A percentile compares a stretch with the other conserved stretches of the same genome.
Conservation (phyloP, 2,888 invertebrate species). For the Hyalella azteca region DNA sequence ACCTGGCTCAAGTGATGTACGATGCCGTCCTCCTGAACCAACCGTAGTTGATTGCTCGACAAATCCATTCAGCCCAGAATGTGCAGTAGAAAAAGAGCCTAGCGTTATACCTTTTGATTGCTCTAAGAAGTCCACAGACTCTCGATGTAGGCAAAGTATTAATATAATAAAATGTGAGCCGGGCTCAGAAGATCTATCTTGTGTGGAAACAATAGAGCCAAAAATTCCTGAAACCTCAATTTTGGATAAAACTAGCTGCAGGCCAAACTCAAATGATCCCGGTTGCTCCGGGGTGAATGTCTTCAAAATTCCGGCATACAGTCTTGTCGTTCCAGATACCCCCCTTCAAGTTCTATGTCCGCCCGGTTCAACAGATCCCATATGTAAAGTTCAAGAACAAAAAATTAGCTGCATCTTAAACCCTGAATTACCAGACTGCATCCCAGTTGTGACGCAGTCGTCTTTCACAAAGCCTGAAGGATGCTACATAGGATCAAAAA, state of each 20-base stretch:
- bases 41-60: not conserved
- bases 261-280: conserved; percentile 38
- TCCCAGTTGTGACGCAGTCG: conserved; percentile 61
- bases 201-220: not conserved
- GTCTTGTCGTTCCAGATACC: conserved; percentile 1
- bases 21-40: conserved; percentile 36
- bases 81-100: not conserved
- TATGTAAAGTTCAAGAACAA: conserved; percentile 49
- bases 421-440: conserved; percentile 12
- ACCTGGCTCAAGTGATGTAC: conserved; percentile 50
- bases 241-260: not conserved
- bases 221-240: not conserved
- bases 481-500: conserved; percentile 42
- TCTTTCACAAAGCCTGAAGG: conserved; percentile 50
- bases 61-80: conserved; percentile 22
- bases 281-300: conserved; percentile 40
- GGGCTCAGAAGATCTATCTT: conserved; percentile 5
- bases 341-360: conserved; percentile 49
- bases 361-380: conserved; percentile 61
- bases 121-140: not conserved
- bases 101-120: not conserved
- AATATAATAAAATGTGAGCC: conserved; percentile 10
- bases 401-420: conserved; percentile 16
- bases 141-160: not conserved
- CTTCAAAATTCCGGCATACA: not conserved